These are phyloP conservation scores for Loxodonta africana DNA, from an alignment of 2,113 vertebrate species.

Conservation along the genomic window DNA sequence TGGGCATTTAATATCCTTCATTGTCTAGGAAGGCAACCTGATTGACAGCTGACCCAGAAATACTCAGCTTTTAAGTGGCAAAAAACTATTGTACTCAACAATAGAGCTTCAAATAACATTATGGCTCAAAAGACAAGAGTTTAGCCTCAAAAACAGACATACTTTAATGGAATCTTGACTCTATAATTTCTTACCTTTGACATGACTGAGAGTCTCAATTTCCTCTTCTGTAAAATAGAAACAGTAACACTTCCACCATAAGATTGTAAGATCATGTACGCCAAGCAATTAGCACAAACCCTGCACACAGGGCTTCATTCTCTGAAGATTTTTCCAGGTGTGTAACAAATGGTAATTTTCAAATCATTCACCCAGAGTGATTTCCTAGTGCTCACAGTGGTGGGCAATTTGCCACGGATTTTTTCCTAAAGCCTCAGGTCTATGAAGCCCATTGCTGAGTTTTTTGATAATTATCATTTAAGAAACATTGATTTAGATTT, in stretches of 20 bases:
- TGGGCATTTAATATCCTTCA: background rate
- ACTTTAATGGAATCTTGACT: background rate
- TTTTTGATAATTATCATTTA: too few species aligned
- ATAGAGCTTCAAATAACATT: background rate
- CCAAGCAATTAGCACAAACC: background rate
- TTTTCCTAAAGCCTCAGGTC: too few species aligned
- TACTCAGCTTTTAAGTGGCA: background rate
- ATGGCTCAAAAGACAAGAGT: background rate
- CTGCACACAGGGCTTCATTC: background rate
- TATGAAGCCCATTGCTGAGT: too few species aligned
- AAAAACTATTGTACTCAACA: background rate
- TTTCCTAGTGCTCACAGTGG: too few species aligned
- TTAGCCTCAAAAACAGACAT: background rate
- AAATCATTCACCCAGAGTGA: too few species aligned
- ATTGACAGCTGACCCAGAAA: constrained; percentile 1
- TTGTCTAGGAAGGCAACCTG: background rate
- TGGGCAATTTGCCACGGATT: too few species aligned
- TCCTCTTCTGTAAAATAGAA: background rate
- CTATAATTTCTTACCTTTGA: background rate
- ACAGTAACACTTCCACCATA: background rate
- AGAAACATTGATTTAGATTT: too few species aligned
- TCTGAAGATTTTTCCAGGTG: too few species aligned
- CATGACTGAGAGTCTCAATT: background rate
- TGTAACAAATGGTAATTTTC: background rate
- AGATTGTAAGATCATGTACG: background rate